Conservation (phyloP, 2,797 vertebrate genomes). For the Bovichtus diacanthus region DNA sequence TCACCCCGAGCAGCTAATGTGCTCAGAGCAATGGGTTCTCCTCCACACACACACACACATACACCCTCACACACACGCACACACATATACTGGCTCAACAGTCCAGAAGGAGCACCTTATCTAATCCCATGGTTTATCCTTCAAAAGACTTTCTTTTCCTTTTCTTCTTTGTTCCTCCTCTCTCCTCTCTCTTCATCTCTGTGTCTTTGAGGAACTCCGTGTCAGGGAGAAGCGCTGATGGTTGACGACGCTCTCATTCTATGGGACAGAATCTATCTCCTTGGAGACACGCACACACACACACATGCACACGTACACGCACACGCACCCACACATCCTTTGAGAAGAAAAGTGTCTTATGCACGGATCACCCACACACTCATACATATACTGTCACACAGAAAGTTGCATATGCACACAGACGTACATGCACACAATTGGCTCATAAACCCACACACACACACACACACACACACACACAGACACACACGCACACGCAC, state of each 20-base stretch:
- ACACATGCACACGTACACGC: constrained; percentile 34
- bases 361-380: constrained; percentile 23
- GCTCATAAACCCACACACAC: constrained; percentile 21
- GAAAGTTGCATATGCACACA: constrained; percentile 28
- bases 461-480: background rate
- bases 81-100: constrained; percentile 68
- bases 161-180: constrained; percentile 63
- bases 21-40: constrained; percentile 76
- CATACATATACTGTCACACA: background rate
- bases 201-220: constrained; percentile 78
- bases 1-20: constrained; percentile 79
- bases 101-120: constrained; percentile 86
- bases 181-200: constrained; percentile 67
- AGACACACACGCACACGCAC: background rate
- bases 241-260: constrained; percentile 67
- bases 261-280: constrained; percentile 68
- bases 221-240: constrained; percentile 68
- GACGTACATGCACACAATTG: background rate
- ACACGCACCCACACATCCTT: constrained; percentile 48
- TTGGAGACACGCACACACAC: constrained; percentile 54
- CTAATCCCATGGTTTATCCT: constrained; percentile 88
- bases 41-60: constrained; percentile 24
- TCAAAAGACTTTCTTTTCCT: constrained; percentile 84
- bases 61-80: constrained; percentile 24
- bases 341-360: constrained; percentile 48